Conservation (phyloP, 2,113 vertebrate species). For the Delphinapterus leucas region DNA sequence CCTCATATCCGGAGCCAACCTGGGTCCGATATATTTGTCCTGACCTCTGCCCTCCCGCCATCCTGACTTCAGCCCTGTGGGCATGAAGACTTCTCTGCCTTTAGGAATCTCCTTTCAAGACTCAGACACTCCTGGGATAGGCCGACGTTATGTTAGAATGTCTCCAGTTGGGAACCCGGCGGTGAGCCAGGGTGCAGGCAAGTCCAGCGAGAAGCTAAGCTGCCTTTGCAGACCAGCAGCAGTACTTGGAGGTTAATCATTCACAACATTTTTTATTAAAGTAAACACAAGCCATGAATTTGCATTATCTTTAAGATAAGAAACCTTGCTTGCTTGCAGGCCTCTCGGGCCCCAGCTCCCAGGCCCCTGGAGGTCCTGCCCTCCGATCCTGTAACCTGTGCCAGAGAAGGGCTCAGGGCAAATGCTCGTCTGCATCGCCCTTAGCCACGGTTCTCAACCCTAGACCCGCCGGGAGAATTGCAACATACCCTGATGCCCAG, state of each 20-base stretch:
- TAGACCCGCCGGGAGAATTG: background rate
- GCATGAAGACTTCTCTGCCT: background rate
- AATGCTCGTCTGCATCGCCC: background rate
- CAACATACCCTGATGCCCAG: background rate
- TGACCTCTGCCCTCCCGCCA: background rate
- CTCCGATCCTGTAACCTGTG: background rate
- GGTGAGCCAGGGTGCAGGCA: background rate
- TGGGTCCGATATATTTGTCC: background rate
- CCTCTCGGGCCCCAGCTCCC: background rate
- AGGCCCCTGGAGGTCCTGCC: background rate
- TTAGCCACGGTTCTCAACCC: background rate
- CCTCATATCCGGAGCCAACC: background rate
- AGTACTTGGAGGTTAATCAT: background rate
- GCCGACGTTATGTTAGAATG: background rate
- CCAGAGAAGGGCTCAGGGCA: background rate
- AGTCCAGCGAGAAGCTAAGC: background rate
- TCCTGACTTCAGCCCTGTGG: background rate
- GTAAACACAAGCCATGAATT: background rate
- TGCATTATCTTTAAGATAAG: slow-evolving; percentile 41
- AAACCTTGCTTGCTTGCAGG: background rate
- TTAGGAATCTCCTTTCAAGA: background rate
- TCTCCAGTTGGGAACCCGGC: background rate
- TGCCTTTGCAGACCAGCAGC: background rate
- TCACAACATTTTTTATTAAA: slow-evolving; percentile 25
- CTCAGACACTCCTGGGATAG: background rate